Percentiles rank a stretch among this genome's conserved stretches.
Conservation (phyloP, 2,797 vertebrate species). For the Lepus oiostolus region DNA sequence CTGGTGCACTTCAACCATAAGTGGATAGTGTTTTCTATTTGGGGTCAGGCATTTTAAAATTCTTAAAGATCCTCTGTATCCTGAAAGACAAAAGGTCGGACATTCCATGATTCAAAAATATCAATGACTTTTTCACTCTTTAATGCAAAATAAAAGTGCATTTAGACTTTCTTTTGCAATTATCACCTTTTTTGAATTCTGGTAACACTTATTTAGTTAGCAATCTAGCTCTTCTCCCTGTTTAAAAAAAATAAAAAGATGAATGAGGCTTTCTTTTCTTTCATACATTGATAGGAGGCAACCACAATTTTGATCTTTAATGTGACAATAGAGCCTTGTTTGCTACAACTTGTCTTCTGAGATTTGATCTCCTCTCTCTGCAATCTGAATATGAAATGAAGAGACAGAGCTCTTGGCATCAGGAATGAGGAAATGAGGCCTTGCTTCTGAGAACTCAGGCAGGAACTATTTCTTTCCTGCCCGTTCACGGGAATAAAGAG, state of each 20-base stretch:
- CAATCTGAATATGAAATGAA: neutral
- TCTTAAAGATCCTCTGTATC: neutral
- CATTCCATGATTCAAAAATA: constrained; percentile 40
- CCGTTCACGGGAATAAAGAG: neutral
- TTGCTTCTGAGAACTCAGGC: neutral
- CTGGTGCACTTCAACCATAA: neutral
- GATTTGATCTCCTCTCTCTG: neutral
- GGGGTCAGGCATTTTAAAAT: constrained; percentile 44
- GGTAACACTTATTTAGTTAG: constrained; percentile 80
- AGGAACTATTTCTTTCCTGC: neutral
- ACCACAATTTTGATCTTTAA: constrained; percentile 63
- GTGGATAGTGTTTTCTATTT: constrained; percentile 3
- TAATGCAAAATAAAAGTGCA: constrained; percentile 67
- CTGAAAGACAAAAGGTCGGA: constrained; percentile 66
- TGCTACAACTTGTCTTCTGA: constrained; percentile 9
- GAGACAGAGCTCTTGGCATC: neutral
- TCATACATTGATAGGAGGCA: constrained; percentile 30
- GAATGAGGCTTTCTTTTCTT: neutral
- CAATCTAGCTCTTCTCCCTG: constrained; percentile 66
- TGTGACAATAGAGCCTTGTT: neutral
- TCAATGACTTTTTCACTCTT: constrained; percentile 73
- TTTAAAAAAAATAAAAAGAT: constrained; percentile 64
- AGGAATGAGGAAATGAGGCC: neutral
- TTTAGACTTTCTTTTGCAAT: constrained; percentile 78
- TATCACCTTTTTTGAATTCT: constrained; percentile 82